phyloP scores from a whole-genome alignment of 2,888 invertebrate genomes.

The Nymphalis urticae region DNA sequence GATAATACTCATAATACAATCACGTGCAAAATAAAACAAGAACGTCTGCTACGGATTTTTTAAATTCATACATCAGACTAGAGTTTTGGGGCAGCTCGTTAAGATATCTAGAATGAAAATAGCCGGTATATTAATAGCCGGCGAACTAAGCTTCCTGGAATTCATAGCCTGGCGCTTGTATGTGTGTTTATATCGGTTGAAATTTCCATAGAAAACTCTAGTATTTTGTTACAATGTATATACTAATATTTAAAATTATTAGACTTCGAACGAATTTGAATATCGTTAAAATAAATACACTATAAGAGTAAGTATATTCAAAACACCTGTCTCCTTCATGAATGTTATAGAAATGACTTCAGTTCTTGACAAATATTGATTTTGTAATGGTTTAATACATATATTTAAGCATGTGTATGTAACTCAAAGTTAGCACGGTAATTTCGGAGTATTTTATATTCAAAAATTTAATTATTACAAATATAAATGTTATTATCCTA shows the following conservation, averaged over 20 bases:
- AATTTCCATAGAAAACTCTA: not conserved
- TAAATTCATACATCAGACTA: constrained; percentile 6
- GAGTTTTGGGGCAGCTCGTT: constrained; percentile 7
- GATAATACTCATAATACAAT: too few species aligned
- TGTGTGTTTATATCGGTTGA: not conserved
- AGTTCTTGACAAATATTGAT: not conserved
- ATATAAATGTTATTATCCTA: too few species aligned
- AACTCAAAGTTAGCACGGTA: not conserved
- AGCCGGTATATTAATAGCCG: constrained; percentile 26
- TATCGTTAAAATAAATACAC: not conserved
- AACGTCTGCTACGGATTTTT: not conserved
- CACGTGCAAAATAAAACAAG: not conserved
- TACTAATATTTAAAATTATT: not conserved
- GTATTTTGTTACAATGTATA: not conserved
- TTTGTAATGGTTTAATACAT: too few species aligned
- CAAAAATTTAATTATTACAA: too few species aligned
- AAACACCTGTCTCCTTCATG: not conserved
- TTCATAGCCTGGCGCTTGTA: constrained; percentile 16
- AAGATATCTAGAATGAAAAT: constrained; percentile 23
- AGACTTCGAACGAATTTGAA: not conserved
- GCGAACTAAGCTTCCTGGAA: constrained; percentile 28
- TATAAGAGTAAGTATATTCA: not conserved
- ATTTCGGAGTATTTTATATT: not conserved
- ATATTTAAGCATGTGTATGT: too few species aligned
- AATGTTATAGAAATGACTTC: too few species aligned